These are phyloP conservation scores for Rhea americana DNA, from an alignment of 2,113 vertebrate genomes.

Conservation along the genomic window DNA sequence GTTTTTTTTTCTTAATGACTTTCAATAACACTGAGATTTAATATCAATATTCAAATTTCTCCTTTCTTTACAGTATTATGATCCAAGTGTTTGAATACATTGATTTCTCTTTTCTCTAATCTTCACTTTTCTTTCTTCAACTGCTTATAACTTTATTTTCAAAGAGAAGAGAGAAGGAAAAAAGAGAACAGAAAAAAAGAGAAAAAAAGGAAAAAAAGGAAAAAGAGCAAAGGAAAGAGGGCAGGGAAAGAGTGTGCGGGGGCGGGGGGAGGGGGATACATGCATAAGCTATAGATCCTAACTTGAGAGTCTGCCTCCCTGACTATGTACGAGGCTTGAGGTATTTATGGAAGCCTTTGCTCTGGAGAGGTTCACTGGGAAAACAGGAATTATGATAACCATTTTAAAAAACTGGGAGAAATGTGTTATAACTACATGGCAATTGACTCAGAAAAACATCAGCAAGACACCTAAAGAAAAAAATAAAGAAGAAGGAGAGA, in stretches of 20 bases:
- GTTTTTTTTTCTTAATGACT: neutral
- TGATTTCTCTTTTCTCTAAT: neutral
- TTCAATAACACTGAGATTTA: constrained; percentile 36
- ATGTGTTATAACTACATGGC: fast-evolving
- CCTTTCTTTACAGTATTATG: neutral
- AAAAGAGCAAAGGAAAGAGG: neutral
- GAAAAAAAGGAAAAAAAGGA: neutral
- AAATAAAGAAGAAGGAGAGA: neutral
- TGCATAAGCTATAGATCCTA: neutral
- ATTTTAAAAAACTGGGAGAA: neutral
- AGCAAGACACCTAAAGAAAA: neutral
- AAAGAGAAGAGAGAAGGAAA: neutral
- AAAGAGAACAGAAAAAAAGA: neutral
- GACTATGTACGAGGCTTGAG: neutral
- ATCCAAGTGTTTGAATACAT: neutral
- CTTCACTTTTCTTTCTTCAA: neutral
- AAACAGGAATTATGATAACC: neutral
- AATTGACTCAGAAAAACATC: neutral
- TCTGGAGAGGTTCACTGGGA: neutral
- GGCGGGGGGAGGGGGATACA: neutral
- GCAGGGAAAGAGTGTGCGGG: neutral
- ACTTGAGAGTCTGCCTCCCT: neutral
- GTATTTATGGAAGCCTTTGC: neutral
- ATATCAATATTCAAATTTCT: neutral
- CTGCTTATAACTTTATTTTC: neutral